Evolutionary conservation across 2,113 vertebrate genomes (phyloP).

Genomic region (Grammomys surdaster): DNA sequence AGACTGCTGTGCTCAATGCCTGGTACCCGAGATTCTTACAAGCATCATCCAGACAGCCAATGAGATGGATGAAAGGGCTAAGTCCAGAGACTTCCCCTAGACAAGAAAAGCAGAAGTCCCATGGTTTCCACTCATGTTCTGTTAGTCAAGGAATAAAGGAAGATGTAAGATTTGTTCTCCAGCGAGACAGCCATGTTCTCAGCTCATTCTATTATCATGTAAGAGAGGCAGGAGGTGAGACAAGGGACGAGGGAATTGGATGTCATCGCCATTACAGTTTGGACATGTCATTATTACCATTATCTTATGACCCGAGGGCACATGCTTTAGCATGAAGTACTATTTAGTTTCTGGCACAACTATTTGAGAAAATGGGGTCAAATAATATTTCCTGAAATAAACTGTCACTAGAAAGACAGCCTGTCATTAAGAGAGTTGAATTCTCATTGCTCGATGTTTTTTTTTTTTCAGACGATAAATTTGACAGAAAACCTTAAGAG

Average conservation of each 20-base stretch:
- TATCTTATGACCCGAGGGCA: neutral
- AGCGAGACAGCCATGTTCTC: neutral
- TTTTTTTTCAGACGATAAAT: neutral
- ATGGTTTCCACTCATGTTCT: neutral
- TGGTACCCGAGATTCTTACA: neutral
- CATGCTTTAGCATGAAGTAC: neutral
- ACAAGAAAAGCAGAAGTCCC: neutral
- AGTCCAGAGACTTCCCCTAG: neutral
- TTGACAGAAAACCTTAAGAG: constrained; percentile 3
- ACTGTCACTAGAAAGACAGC: neutral
- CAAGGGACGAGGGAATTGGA: neutral
- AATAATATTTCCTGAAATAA: constrained; percentile 20
- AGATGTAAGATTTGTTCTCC: neutral
- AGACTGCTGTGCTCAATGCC: neutral
- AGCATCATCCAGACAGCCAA: neutral
- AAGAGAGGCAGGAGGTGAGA: neutral
- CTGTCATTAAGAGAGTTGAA: neutral
- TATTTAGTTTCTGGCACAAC: constrained; percentile 25
- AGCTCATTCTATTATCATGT: neutral
- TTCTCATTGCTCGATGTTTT: constrained; percentile 11
- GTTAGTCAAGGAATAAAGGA: neutral
- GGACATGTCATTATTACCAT: neutral
- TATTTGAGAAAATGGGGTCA: constrained; percentile 19
- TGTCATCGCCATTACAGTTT: neutral
- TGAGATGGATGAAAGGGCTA: neutral